phyloP scores from a whole-genome alignment of 2,113 vertebrate genomes.

The Sinocyclocheilus rhinocerous region DNA sequence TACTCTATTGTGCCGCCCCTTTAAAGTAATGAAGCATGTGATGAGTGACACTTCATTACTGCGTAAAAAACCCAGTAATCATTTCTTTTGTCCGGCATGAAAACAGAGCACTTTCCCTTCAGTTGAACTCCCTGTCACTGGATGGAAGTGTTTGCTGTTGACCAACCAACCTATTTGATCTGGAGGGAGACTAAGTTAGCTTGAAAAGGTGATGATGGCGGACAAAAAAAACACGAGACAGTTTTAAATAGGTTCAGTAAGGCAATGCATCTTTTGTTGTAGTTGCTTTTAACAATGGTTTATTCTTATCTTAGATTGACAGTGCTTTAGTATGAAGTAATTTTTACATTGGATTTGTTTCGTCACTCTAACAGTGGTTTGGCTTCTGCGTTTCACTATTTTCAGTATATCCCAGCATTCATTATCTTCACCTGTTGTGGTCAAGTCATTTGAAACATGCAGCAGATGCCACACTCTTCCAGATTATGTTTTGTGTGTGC shows the following conservation, averaged over 20 bases:
- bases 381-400: not conserved
- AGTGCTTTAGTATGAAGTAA: not conserved
- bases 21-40: conserved; percentile 59
- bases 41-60: conserved; percentile 62
- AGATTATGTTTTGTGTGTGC: conserved; percentile 18
- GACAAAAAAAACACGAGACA: not conserved
- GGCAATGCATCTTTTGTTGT: too few species aligned
- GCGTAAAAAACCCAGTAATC: conserved; percentile 51
- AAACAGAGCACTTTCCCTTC: conserved; percentile 52
- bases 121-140: conserved; percentile 45
- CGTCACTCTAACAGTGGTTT: not conserved
- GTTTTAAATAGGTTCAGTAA: not conserved
- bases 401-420: not conserved
- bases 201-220: conserved; percentile 22
- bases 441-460: not conserved
- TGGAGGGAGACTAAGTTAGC: conserved; percentile 18
- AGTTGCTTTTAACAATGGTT: not conserved
- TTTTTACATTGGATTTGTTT: conserved; percentile 5
- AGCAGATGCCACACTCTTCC: not conserved
- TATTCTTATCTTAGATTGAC: not conserved
- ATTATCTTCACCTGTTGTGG: not conserved
- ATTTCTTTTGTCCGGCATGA: conserved; percentile 56
- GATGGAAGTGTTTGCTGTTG: conserved; percentile 47
- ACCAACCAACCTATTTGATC: conserved; percentile 38
- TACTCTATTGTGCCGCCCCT: conserved; percentile 51